These are phyloP conservation scores for Oxyura jamaicensis DNA, from an alignment of 2,113 vertebrate species.

Conservation along the genomic window DNA sequence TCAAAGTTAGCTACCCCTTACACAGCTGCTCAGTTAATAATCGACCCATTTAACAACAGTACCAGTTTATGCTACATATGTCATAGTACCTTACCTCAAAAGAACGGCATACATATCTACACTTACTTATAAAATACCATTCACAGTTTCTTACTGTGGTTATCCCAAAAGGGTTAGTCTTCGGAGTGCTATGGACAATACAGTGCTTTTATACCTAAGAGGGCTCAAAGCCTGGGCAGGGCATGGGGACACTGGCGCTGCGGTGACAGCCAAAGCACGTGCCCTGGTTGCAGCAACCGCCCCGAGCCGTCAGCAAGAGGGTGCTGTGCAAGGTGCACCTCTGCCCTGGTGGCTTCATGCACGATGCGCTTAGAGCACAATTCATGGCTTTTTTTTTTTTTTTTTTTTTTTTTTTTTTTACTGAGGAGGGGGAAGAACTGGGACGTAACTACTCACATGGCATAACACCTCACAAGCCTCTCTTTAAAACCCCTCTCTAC, in stretches of 20 bases:
- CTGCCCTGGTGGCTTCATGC: neutral
- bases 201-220: constrained; percentile 39
- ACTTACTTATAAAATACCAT: constrained; percentile 77
- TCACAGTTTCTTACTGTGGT: constrained; percentile 71
- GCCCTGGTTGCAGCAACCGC: neutral
- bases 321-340: neutral
- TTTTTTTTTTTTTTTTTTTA: neutral
- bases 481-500: neutral
- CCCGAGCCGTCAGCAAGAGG: neutral
- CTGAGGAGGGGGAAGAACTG: neutral
- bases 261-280: fast-evolving
- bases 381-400: constrained; percentile 38
- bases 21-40: constrained; percentile 82
- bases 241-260: neutral
- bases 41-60: constrained; percentile 83
- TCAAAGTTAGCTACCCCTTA: constrained; percentile 81
- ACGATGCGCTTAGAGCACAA: fast-evolving
- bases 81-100: constrained; percentile 78
- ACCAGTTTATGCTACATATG: constrained; percentile 90
- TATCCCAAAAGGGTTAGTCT: constrained; percentile 76
- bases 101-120: constrained; percentile 75
- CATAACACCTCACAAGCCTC: fast-evolving
- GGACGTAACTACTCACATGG: neutral
- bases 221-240: constrained; percentile 51
- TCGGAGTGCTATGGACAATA: constrained; percentile 69